Base-by-base conservation (phyloP, 2,888 invertebrate species). In the Nipponacmea schrenckii region DNA sequence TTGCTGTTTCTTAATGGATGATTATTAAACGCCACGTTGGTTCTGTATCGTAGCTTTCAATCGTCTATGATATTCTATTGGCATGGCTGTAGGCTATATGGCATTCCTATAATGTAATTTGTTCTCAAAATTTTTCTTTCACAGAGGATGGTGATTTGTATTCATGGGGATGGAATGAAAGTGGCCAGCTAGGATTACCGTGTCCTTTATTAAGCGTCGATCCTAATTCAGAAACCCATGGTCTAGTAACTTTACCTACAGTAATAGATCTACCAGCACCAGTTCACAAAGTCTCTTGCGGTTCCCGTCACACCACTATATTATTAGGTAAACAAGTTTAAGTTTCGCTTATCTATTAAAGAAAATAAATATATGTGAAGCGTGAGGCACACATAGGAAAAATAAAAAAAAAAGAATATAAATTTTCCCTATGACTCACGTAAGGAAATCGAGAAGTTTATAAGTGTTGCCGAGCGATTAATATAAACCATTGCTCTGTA, bases 111-210 rank as follows among this genome's bases (percentile, higher is more conserved):
- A 31, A 31, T 5, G 17, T 50, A 50, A 50, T 50, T 48, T 20
- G 17, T 50, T 50, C 50, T 20, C 50, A 56, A 24, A 56, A 56
- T 56, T 1, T 20, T 64, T 44, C 63, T 69, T 68, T 73, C 77
- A 1, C 75, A 87, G 87, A 80, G 44, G 77, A 70, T 74, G 96
- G 95, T 17, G 96, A 96, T 87, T 84, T 96, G 0, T 97, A 96
- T 86, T 91, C 92, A 2, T 97, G 97, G 96, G 97, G 97, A 10
- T 96, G 94, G 93, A 97, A 97, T 89, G 93, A 94, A 75, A 92
- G 92, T 83, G 96, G 96, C 0, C 96, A 97, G 88, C 89, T 97
- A 20, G 96, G 96, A 10, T 88, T 94, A 10, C 81, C 84, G 48
- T 74, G 15, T 63, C 68, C 17, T 27, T 20, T 24, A 64, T 62